Conservation (phyloP, 2,797 vertebrate species). For the Xenops minutus region DNA sequence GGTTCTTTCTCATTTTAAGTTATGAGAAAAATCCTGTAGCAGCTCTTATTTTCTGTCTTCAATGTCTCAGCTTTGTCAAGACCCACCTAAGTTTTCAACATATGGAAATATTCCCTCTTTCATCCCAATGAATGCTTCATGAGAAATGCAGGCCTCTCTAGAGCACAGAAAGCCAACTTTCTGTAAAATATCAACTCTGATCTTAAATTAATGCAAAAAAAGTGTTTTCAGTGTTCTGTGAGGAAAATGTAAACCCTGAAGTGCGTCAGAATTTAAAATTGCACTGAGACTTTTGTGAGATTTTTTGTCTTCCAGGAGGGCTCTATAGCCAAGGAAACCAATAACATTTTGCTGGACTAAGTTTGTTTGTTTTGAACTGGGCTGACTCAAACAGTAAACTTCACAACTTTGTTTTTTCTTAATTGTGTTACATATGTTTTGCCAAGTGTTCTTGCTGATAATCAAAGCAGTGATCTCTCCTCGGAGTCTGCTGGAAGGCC, state of each 20-base stretch:
- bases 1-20: not conserved
- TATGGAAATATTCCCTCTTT: not conserved
- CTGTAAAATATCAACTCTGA: not conserved
- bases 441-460: slow-evolving; percentile 39
- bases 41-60: not conserved
- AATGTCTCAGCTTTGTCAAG: not conserved
- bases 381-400: slow-evolving; percentile 47
- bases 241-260: slow-evolving; percentile 3
- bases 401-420: slow-evolving; percentile 55
- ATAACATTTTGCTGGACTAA: slow-evolving; percentile 51
- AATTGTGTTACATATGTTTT: slow-evolving; percentile 28
- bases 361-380: slow-evolving; percentile 48
- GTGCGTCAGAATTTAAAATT: slow-evolving; percentile 41
- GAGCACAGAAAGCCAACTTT: slow-evolving; percentile 11
- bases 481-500: fast-evolving
- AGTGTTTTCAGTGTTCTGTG: not conserved
- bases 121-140: not conserved
- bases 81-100: not conserved
- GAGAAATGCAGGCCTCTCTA: not conserved
- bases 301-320: slow-evolving; percentile 5
- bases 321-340: slow-evolving; percentile 57
- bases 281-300: not conserved
- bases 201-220: not conserved
- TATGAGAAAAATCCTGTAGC: not conserved
- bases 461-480: not conserved